These are phyloP conservation scores for Sinocyclocheilus maitianheensis DNA, from an alignment of 2,113 vertebrate genomes.

Conservation along the genomic window DNA sequence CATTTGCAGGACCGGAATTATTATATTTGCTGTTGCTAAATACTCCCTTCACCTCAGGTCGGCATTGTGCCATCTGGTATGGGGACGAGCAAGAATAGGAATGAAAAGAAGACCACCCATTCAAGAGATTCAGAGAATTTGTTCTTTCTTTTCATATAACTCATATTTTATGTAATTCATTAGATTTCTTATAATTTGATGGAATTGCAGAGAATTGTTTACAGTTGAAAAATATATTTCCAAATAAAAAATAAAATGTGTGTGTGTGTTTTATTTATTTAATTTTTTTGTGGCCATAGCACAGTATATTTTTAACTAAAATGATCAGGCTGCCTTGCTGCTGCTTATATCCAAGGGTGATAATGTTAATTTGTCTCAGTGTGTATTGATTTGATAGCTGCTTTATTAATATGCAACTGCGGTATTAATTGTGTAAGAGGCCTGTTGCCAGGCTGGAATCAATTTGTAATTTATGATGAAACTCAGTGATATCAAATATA, in stretches of 20 bases:
- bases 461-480: conserved; percentile 52
- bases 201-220: background rate
- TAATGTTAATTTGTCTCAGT: conserved; percentile 51
- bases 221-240: background rate
- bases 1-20: conserved; percentile 47
- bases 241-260: no score
- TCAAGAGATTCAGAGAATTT: background rate
- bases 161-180: background rate
- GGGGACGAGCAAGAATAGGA: background rate
- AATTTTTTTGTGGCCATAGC: background rate
- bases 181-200: background rate
- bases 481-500: conserved; percentile 36
- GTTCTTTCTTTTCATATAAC: background rate
- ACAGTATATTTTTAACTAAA: conserved; percentile 1
- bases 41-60: conserved; percentile 22
- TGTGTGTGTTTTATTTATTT: no score
- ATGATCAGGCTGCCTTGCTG: background rate
- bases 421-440: conserved; percentile 56
- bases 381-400: conserved; percentile 51
- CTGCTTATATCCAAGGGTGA: conserved; percentile 34
- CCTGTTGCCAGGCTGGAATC: conserved; percentile 47
- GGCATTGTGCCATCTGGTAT: conserved; percentile 34
- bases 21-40: conserved; percentile 54
- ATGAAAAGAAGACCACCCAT: background rate
- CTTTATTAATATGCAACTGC: conserved; percentile 50